Conservation (phyloP, 2,888 invertebrate genomes). For the Acanthoscelides obtectus region DNA sequence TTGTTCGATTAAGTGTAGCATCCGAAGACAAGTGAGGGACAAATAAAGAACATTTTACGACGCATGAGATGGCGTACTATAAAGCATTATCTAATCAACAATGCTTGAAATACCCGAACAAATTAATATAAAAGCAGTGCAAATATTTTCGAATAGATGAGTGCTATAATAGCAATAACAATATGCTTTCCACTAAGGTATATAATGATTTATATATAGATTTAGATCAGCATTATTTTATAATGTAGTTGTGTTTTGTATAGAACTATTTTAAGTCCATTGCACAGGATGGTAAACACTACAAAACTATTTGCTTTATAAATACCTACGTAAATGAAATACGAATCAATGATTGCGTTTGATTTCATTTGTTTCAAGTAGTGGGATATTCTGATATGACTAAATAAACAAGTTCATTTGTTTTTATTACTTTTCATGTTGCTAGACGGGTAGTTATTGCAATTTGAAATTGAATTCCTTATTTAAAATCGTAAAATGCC, state of each 20-base stretch:
- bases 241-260: not conserved
- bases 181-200: not conserved
- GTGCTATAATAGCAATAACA: not conserved
- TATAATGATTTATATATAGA: not conserved
- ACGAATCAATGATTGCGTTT: not conserved
- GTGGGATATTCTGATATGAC: not conserved
- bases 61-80: too few relatives aligned
- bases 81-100: not conserved
- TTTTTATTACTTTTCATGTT: too few relatives aligned
- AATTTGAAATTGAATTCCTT: too few relatives aligned
- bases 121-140: not conserved
- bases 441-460: too few relatives aligned
- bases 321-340: not conserved
- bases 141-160: not conserved
- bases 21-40: too few relatives aligned
- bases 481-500: too few relatives aligned
- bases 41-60: too few relatives aligned
- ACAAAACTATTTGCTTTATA: not conserved
- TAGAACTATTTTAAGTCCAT: not conserved
- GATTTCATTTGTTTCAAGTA: not conserved
- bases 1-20: too few relatives aligned
- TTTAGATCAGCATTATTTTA: not conserved
- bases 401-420: too few relatives aligned
- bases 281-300: not conserved
- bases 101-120: not conserved